These are phyloP conservation scores for Monodelphis domestica DNA, from an alignment of 2,797 vertebrate species.

Conservation along the genomic window DNA sequence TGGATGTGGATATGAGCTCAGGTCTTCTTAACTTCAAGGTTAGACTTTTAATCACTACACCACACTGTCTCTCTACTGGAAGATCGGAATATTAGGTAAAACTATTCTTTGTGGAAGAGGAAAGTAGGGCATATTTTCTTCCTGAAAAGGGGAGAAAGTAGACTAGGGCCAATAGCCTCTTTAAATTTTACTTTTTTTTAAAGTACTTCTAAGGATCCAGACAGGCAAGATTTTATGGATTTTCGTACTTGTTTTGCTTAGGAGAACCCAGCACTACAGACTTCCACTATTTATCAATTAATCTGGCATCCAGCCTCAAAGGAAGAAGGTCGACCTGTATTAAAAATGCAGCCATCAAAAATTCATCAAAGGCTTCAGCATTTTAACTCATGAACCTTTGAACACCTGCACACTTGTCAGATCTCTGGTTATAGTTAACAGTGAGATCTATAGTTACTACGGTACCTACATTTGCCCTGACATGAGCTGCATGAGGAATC, in stretches of 20 bases:
- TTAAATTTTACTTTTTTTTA: slow-evolving; percentile 77
- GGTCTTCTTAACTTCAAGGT: background rate
- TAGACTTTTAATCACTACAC: background rate
- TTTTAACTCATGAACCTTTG: slow-evolving; percentile 88
- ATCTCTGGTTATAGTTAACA: slow-evolving; percentile 84
- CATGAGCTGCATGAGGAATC: slow-evolving; percentile 78
- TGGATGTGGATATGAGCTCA: background rate
- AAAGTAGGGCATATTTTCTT: slow-evolving; percentile 1
- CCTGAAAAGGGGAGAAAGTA: slow-evolving; percentile 35
- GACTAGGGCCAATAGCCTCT: slow-evolving; percentile 51
- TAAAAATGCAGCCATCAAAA: slow-evolving; percentile 90
- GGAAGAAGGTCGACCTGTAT: slow-evolving; percentile 86
- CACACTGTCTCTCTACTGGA: background rate
- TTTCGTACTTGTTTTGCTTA: slow-evolving; percentile 87
- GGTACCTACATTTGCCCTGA: slow-evolving; percentile 72
- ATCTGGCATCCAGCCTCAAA: slow-evolving; percentile 86
- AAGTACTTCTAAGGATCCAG: slow-evolving; percentile 82
- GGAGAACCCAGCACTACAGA: slow-evolving; percentile 82
- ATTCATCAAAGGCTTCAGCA: slow-evolving; percentile 89
- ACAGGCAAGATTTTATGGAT: slow-evolving; percentile 83
- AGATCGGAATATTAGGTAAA: background rate
- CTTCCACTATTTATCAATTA: slow-evolving; percentile 90
- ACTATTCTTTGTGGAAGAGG: background rate
- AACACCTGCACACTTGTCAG: slow-evolving; percentile 86
- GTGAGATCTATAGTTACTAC: slow-evolving; percentile 83